Base-by-base conservation (phyloP, 2,888 invertebrate genomes). In the Megalurothrips usitatus region DNA sequence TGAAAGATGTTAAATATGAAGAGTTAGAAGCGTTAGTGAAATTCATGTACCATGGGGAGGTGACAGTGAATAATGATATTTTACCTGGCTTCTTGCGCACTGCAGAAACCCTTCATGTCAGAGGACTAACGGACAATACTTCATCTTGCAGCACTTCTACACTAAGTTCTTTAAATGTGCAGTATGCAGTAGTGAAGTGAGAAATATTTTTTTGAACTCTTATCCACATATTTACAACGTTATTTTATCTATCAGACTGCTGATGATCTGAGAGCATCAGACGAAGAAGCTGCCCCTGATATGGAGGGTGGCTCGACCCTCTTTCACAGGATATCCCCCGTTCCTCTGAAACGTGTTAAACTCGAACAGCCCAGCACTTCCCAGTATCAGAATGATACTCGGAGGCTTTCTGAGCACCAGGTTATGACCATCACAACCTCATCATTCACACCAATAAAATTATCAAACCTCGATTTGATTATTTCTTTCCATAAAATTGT, bases 21-120 rank as follows among this genome's bases (percentile, higher is more conserved):
- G 90, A 90, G 10, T 88, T 90, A 87, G 89, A 89, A 84, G 90
- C 90, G 84, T 85, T 91, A 82, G 85, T 91, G 82, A 89, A 90
- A 85, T 91, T 90, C 84, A 91, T 91, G 90, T 91, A 91, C 85
- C 90, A 90, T 85, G 91, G 91, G 19, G 90, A 90, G 82, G 90
- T 91, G 2, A 89, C 88, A 84, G 88, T 89, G 6, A 88, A 88
- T 83, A 88, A 89, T 83, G 87, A 88, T 0, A 88, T 88, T 82
- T 84, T 89, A 81, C 87, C 88, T 80, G 86, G 87, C 10, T 88
- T 89, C 81, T 87, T 89, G 87, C 87, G 88, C 85, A 88, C 88
- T 79, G 88, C 89, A 9, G 88, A 89, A 84, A 84, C 87, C 80
- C 84, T 89, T 82, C 88, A 89, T 85, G 88, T 89, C 28, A 88